Evolutionary conservation across 2,113 vertebrate genomes (phyloP), one percentile per base, ranked within the genome.

Genomic region (Trogon surrucura): DNA sequence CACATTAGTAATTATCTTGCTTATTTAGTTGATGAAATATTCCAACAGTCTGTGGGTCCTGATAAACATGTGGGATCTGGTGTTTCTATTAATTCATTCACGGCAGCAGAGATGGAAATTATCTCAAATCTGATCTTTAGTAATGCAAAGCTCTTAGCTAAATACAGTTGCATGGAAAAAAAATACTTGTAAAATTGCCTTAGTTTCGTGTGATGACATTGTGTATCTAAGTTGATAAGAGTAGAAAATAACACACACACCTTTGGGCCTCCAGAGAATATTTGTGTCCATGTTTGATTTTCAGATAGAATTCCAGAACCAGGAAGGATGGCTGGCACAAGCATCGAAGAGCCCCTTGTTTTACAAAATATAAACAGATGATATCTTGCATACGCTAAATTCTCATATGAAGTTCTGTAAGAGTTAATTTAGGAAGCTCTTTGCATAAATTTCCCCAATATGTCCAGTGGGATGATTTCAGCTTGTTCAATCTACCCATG

Each of bases 241-340:
- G 25, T 36, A 62, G 47, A 73, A 88, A 61, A 27, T 82, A 62
- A 71, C 11, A n/a, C 17, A 29, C 65, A 4, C 0, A 32, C 75
- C 13, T 70, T 53, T 89, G 64, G 5, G 47, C 58, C 27, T 94
- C 45, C 44, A 53, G 69, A 85, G 32, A 66, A 6, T 65, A n/a
- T 69, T 91, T 64, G 58, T 67, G 64, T 73, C 50, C 73, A 8
- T 91, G 47, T 93, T 93, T 96, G 29, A 13, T 44, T 97, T 97
- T 73, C 96, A 98, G 98, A 60, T 67, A 73, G 82, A 70, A 86
- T 79, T 93, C 83, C 84, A 82, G 94, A 95, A 44, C 80, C 74
- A 30, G 94, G 93, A 73, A 81, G 38, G 26, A 70, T 51, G 69
- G 80, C 50, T 36, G 88, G 90, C 18, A n/a, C 7, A 0, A 56